phyloP scores from a whole-genome alignment of 2,113 vertebrate genomes.

The Gila orcuttii region DNA sequence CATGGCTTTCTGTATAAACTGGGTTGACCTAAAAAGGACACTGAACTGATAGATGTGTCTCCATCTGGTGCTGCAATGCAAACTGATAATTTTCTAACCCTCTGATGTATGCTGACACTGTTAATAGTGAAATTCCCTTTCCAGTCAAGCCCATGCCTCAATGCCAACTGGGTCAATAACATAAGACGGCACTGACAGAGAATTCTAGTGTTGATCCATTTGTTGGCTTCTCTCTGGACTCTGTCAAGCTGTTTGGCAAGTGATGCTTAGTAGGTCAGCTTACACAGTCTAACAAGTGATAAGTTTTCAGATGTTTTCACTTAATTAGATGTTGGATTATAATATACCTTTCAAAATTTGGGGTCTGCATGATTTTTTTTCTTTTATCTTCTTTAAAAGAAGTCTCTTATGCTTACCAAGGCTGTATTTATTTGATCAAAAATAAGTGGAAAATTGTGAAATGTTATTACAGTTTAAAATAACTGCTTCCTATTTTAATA shows the following conservation, averaged over 20 bases:
- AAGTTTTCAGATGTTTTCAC: background rate
- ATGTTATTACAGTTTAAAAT: background rate
- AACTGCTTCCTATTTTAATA: background rate
- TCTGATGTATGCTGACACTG: conserved; percentile 7
- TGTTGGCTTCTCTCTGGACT: conserved; percentile 15
- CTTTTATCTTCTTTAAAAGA: background rate
- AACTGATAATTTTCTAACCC: conserved; percentile 22
- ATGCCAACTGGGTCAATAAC: conserved; percentile 42
- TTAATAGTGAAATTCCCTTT: conserved; percentile 15
- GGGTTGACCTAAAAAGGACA: conserved; percentile 6
- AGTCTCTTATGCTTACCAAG: background rate
- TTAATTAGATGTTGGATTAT: background rate
- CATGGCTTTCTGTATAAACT: background rate
- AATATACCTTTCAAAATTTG: background rate
- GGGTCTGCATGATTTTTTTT: background rate
- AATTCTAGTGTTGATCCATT: conserved; percentile 23
- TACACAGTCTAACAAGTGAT: background rate
- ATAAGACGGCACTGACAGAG: conserved; percentile 27
- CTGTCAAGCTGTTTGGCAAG: conserved; percentile 39
- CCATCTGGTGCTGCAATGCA: conserved; percentile 45
- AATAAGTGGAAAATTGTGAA: background rate
- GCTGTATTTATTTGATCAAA: background rate
- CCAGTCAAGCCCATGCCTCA: background rate
- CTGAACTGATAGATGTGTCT: conserved; percentile 24
- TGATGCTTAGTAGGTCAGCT: background rate